phyloP scores from a whole-genome alignment of 2,888 invertebrate genomes.

The Aspidiotus rigidus region DNA sequence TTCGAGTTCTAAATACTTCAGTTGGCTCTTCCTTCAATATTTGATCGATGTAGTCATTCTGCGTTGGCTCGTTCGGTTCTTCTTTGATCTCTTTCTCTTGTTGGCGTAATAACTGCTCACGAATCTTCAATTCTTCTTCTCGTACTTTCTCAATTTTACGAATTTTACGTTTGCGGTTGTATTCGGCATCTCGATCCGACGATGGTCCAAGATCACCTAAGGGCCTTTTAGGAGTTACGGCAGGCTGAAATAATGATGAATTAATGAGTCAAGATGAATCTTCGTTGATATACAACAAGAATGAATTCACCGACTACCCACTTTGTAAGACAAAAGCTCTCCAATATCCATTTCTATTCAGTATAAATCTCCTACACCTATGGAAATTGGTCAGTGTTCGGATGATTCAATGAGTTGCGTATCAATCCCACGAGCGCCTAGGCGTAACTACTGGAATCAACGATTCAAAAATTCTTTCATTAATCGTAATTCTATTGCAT shows the following conservation, averaged over 20 bases:
- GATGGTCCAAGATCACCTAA: conserved; percentile 54
- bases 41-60: conserved; percentile 6
- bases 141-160: conserved; percentile 40
- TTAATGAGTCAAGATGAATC: conserved; percentile 13
- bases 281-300: conserved; percentile 3
- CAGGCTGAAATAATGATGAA: conserved; percentile 51
- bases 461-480: too few species aligned
- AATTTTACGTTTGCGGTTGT: conserved; percentile 42
- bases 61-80: conserved; percentile 2
- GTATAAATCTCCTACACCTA: neutral
- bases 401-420: too few species aligned
- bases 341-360: conserved; percentile 49
- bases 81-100: conserved; percentile 29
- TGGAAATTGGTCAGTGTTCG: too few species aligned
- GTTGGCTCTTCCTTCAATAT: conserved; percentile 37
- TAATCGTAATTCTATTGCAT: too few species aligned
- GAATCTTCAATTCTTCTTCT: conserved; percentile 37
- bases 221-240: conserved; percentile 70
- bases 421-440: too few species aligned
- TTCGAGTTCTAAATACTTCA: neutral
- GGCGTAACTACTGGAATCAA: too few species aligned
- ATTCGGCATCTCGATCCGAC: conserved; percentile 55
- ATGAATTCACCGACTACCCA: conserved; percentile 38
- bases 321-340: conserved; percentile 52
- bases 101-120: conserved; percentile 35